phyloP scores from a whole-genome alignment of 2,113 vertebrate species.

The Nothocercus julius region DNA sequence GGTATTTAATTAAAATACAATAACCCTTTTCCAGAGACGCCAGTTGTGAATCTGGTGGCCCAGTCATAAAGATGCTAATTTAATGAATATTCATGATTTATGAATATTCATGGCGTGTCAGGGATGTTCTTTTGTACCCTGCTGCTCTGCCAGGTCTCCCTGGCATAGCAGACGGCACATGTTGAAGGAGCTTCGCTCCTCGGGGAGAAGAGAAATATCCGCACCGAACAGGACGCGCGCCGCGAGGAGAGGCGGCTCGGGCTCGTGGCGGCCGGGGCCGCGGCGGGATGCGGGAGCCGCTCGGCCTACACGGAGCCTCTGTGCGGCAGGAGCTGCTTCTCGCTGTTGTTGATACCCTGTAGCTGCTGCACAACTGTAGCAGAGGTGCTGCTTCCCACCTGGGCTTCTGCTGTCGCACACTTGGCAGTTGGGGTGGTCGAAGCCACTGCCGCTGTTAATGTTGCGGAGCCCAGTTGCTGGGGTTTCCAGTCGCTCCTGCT shows the following conservation, averaged over 20 bases:
- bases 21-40: constrained; percentile 73
- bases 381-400: background rate
- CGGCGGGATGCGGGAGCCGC: background rate
- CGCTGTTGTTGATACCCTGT: background rate
- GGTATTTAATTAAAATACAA: constrained; percentile 80
- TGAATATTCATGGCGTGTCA: constrained; percentile 76
- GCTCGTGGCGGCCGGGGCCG: no score
- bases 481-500: background rate
- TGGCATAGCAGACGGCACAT: constrained; percentile 78
- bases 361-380: background rate
- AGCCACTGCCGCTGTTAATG: rapidly evolving
- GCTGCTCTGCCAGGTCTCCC: constrained; percentile 75
- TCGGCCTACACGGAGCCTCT: background rate
- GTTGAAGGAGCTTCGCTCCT: constrained; percentile 74
- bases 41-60: constrained; percentile 78
- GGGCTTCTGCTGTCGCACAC: background rate
- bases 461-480: background rate
- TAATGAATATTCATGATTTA: constrained; percentile 79
- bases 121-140: constrained; percentile 78
- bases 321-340: background rate
- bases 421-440: background rate
- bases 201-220: constrained; percentile 67
- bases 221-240: constrained; percentile 26
- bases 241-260: background rate
- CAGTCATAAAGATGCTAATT: constrained; percentile 77